Evolutionary conservation across 2,113 vertebrate genomes (phyloP), one percentile per base, ranked within the genome.

Genomic region (Suncus etruscus): DNA sequence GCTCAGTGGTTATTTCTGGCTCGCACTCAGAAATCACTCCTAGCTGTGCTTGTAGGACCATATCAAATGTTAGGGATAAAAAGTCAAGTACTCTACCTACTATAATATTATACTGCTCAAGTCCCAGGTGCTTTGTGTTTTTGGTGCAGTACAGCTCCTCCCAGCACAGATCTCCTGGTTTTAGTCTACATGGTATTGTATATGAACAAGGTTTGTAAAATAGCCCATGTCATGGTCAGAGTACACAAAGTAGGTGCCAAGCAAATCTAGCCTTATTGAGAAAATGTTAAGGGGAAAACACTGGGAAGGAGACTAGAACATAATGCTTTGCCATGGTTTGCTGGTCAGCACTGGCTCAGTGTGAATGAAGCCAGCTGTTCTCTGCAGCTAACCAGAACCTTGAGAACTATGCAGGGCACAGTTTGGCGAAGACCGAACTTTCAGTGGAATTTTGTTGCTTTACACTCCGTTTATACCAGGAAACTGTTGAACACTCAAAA

Each of bases 401-500:
- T 0, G 0, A 14, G 32, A 61, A 73, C 87, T 31, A 31, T 61
- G 27, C 11, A 4, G 70, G 80, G 61, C 45, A 8, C 25, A 45
- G 29, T n/a, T 54, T 81, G 51, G 81, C 87, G 11, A n/a, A 89
- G 77, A 81, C 48, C 3, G 1, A 31, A 79, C 39, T 51, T 51
- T 74, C 85, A 5, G 0, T 81, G 73, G 76, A 91, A 18, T 94
- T 74, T 69, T 86, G 39, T 74, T 91, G 47, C 48, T 72, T 93
- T 6, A n/a, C n/a, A 79, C 39, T 89, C 77, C 65, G 45, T 50
- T 92, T 84, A 85, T 74, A 83, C 72, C 75, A 75, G 58, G 86
- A 94, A 85, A 70, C 65, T 29, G 24, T 25, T 83, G 47, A 61
- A 90, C 32, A 65, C 73, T 48, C 51, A 76, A 73, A 61, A 39